A percentile compares a stretch with the other conserved stretches of the same genome.
phyloP scores from a whole-genome alignment of 2,888 invertebrate genomes.

The Habrosyne pyritoides region DNA sequence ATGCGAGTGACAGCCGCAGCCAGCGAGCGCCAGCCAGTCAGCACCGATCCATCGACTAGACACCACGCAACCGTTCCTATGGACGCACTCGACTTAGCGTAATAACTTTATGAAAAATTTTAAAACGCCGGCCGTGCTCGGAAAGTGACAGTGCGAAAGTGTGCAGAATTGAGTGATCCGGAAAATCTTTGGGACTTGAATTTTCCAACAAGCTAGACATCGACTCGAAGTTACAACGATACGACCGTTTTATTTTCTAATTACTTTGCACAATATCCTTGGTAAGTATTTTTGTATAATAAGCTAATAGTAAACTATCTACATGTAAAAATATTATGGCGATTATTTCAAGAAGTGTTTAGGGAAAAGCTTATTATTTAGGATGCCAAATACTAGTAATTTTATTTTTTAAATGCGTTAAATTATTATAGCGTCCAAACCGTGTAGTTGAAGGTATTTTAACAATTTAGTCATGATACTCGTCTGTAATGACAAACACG shows the following conservation, averaged over 20 bases:
- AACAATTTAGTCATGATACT: neutral
- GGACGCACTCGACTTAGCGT: slow-evolving; percentile 54
- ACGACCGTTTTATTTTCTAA: slow-evolving; percentile 42
- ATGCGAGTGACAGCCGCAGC: slow-evolving; percentile 17
- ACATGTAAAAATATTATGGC: neutral
- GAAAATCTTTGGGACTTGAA: slow-evolving; percentile 55
- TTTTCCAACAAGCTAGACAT: slow-evolving; percentile 42
- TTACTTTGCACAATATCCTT: slow-evolving; percentile 62
- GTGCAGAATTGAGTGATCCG: slow-evolving; percentile 65
- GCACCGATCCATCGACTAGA: slow-evolving; percentile 62
- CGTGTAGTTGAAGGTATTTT: slow-evolving; percentile 6
- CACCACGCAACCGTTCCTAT: slow-evolving; percentile 54
- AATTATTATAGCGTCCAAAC: neutral
- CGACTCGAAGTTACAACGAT: slow-evolving; percentile 52
- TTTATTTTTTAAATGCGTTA: neutral
- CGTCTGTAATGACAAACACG: slow-evolving; percentile 33
- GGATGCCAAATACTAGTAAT: neutral
- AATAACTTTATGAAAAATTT: slow-evolving; percentile 44
- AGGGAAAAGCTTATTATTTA: neutral
- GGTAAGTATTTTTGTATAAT: slow-evolving; percentile 47
- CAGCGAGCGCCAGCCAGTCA: slow-evolving; percentile 57
- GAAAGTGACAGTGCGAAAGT: slow-evolving; percentile 77
- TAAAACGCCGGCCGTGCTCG: slow-evolving; percentile 63
- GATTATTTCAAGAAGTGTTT: neutral
- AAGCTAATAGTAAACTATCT: neutral